Evolutionary conservation across 2,113 vertebrate species (phyloP).

Genomic region (Caloenas nicobarica): DNA sequence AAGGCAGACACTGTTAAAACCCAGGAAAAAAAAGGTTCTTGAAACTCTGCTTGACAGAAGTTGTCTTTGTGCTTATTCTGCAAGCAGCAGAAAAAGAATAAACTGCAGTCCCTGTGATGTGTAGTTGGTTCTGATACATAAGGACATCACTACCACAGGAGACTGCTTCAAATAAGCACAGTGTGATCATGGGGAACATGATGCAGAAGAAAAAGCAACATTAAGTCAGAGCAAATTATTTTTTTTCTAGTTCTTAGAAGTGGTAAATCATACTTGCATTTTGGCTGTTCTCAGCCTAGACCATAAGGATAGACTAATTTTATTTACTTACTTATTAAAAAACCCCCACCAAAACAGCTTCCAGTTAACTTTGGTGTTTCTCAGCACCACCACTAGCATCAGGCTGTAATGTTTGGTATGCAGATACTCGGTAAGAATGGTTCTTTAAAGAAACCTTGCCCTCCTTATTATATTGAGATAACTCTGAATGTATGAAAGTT

Average conservation of each 20-base stretch:
- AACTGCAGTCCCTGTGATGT: neutral
- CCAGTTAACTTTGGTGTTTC: neutral
- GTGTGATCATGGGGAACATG: neutral
- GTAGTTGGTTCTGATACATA: neutral
- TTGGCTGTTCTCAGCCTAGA: neutral
- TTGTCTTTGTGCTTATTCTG: neutral
- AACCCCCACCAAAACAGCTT: neutral
- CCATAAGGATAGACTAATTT: neutral
- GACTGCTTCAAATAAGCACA: neutral
- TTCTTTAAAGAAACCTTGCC: neutral
- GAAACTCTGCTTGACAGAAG: neutral
- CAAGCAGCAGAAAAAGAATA: neutral
- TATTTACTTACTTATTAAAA: neutral
- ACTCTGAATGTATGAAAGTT: neutral
- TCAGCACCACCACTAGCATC: neutral
- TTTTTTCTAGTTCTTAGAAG: neutral
- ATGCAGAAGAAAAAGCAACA: no score
- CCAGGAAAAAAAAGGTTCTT: neutral
- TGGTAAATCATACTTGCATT: neutral
- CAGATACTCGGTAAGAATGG: neutral
- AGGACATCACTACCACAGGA: neutral
- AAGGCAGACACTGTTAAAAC: neutral
- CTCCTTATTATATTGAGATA: neutral
- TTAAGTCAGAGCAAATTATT: neutral
- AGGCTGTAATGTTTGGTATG: neutral